Conservation (phyloP, 2,888 invertebrate species). For the Tuta absoluta region DNA sequence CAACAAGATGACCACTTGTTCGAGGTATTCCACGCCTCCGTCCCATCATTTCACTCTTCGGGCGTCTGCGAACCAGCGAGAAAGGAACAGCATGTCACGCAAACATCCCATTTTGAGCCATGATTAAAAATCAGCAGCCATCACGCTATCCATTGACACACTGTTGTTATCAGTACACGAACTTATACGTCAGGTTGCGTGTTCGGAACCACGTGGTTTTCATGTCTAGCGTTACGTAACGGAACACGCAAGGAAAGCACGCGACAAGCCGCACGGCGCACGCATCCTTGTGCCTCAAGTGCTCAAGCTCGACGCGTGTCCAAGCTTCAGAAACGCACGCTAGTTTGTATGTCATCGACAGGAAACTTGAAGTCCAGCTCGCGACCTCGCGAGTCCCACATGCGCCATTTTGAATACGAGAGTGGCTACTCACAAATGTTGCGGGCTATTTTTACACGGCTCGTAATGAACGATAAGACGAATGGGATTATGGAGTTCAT, state of each 20-base stretch:
- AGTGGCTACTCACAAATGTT: neutral
- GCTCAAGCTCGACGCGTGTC: conserved; percentile 30
- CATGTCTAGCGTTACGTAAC: conserved; percentile 50
- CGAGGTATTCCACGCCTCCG: conserved; percentile 29
- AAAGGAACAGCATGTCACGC: conserved; percentile 51
- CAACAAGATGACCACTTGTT: conserved; percentile 44
- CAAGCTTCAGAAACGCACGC: conserved; percentile 29
- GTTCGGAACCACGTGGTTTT: conserved; percentile 61
- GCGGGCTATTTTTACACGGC: neutral
- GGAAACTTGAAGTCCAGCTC: conserved; percentile 18
- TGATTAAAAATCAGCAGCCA: conserved; percentile 67
- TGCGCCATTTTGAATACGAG: conserved; percentile 19
- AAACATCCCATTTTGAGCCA: conserved; percentile 58
- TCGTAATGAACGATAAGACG: neutral
- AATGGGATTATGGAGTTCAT: neutral
- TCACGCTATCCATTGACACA: conserved; percentile 78
- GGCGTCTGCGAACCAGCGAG: conserved; percentile 31
- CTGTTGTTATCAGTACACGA: conserved; percentile 38
- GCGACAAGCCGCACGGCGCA: conserved; percentile 55
- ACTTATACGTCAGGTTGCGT: conserved; percentile 66
- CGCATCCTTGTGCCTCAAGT: conserved; percentile 44
- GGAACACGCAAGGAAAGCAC: conserved; percentile 56
- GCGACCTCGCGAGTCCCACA: neutral
- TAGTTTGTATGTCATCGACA: conserved; percentile 17
- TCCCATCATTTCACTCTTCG: conserved; percentile 36